Percentiles rank a stretch among this genome's conserved stretches.
Evolutionary conservation across 2,113 vertebrate genomes (phyloP).

Genomic region (Deroptyus accipitrinus): DNA sequence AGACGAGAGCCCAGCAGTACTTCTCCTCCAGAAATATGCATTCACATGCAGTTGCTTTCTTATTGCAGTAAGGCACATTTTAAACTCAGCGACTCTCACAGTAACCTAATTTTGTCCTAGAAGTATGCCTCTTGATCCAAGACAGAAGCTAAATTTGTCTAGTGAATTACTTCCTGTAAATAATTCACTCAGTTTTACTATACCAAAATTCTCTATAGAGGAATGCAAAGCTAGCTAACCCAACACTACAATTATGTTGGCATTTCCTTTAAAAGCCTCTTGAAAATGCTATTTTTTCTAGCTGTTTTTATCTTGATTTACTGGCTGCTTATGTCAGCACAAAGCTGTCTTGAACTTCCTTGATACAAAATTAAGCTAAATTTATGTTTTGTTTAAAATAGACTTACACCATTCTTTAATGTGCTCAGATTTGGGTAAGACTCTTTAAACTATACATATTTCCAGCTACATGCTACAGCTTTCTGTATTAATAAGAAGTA

Average conservation of each 20-base stretch:
- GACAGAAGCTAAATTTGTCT: slow-evolving; percentile 29
- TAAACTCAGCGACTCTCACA: slow-evolving; percentile 42
- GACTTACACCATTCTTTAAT: slow-evolving; percentile 14
- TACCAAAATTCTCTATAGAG: not conserved
- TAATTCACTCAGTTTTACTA: slow-evolving; percentile 27
- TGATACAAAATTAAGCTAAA: slow-evolving; percentile 33
- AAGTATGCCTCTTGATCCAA: slow-evolving; percentile 27
- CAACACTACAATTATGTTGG: not conserved
- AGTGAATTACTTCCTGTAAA: slow-evolving; percentile 40
- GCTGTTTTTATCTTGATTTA: slow-evolving; percentile 16
- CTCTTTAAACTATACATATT: not conserved
- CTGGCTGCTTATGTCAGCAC: slow-evolving; percentile 31
- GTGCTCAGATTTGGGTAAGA: not conserved
- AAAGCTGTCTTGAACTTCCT: slow-evolving; percentile 27
- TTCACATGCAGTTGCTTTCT: not conserved
- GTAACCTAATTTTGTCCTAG: slow-evolving; percentile 32
- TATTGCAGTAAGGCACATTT: not conserved
- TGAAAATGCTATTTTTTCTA: slow-evolving; percentile 19
- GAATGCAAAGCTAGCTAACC: slow-evolving; percentile 21
- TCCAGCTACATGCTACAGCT: not conserved
- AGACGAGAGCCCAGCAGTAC: not conserved
- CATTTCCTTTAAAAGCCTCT: slow-evolving; percentile 24
- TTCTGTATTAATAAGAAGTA: not conserved
- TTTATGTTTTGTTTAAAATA: slow-evolving; percentile 23
- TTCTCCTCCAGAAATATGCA: not conserved